A percentile compares a stretch with the other conserved stretches of the same genome.
phyloP scores from a whole-genome alignment of 2,797 vertebrate genomes.

The Poliocrania exsul region DNA sequence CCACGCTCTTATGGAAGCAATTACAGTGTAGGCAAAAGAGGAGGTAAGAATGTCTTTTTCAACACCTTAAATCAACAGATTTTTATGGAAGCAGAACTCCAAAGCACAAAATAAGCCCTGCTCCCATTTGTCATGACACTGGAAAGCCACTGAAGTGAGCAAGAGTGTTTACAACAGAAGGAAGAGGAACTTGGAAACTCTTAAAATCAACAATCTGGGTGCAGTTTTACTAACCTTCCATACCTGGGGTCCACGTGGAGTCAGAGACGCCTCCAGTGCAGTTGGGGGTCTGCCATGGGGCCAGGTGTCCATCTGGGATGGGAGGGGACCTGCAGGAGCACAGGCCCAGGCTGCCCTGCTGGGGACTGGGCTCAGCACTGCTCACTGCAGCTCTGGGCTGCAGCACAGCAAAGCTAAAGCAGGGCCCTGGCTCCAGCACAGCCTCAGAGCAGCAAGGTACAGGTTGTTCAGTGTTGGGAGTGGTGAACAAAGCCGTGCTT shows the following conservation, averaged over 20 bases:
- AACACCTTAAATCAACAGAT: not conserved
- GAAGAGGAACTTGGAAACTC: not conserved
- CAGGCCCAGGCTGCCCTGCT: not conserved
- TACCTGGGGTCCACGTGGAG: not conserved
- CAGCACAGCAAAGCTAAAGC: not conserved
- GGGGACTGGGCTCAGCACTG: not conserved
- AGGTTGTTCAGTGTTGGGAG: not conserved
- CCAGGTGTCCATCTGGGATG: not conserved
- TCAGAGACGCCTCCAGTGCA: not conserved
- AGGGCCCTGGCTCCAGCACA: not conserved
- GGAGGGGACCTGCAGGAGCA: not conserved
- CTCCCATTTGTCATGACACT: not conserved
- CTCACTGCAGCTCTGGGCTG: not conserved
- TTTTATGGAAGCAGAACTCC: not conserved
- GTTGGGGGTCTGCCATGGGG: not conserved
- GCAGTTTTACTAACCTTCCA: constrained; percentile 42
- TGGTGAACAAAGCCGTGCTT: not conserved
- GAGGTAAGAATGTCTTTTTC: not conserved
- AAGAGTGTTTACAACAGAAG: not conserved
- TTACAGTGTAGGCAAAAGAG: not conserved
- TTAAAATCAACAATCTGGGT: not conserved
- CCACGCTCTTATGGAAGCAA: not conserved
- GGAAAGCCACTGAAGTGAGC: not conserved
- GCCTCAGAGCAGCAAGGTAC: not conserved
- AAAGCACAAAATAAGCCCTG: not conserved